Evolutionary conservation across 2,113 vertebrate species (phyloP).

Genomic region (Microcebus tavaratra): DNA sequence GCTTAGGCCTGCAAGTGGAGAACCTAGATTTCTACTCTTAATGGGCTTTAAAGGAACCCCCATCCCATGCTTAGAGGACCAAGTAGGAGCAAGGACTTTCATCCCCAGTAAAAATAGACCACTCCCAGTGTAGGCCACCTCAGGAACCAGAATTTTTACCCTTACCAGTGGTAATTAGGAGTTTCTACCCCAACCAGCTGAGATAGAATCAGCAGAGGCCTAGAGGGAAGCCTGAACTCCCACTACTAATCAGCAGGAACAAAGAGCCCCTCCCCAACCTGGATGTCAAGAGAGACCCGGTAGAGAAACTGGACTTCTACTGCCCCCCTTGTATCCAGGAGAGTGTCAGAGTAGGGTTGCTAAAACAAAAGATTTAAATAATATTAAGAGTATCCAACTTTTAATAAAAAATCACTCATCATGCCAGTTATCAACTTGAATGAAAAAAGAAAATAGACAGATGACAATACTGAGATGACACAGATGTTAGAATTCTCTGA

Average conservation of each 20-base stretch:
- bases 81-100: neutral
- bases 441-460: neutral
- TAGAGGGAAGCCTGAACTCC: neutral
- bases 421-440: constrained; percentile 5
- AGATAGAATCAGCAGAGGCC: neutral
- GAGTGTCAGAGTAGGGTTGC: neutral
- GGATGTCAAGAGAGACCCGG: constrained; percentile 6
- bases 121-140: neutral
- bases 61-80: neutral
- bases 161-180: neutral
- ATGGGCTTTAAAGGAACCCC: neutral
- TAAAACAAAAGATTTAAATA: constrained; percentile 27
- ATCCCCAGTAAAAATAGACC: neutral
- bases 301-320: constrained; percentile 24
- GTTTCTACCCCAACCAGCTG: neutral
- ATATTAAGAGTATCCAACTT: neutral
- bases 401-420: constrained; percentile 3
- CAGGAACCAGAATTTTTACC: neutral
- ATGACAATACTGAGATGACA: neutral
- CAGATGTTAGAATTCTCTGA: constrained; percentile 36
- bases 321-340: neutral
- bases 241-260: neutral
- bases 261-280: neutral
- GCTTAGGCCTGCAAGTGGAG: neutral
- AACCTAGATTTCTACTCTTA: neutral